Evolutionary conservation across 2,888 invertebrate genomes (phyloP).

Genomic region (Torymus aiolomorphi): DNA sequence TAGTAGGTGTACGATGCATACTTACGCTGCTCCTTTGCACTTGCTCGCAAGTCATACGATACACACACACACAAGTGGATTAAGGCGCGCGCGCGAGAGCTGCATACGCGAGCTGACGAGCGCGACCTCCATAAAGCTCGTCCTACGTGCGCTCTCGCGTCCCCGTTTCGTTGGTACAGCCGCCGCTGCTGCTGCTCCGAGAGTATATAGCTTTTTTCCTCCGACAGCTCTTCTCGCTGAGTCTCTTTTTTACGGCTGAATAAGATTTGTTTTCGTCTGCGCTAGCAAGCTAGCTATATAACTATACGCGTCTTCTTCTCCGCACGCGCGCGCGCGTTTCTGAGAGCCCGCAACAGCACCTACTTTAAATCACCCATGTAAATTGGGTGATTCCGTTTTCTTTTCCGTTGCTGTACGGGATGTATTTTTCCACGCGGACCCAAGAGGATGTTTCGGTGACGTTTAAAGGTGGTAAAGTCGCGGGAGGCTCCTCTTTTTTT

Average conservation of each 20-base stretch:
- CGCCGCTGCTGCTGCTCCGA: too few species aligned
- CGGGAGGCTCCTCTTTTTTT: too few species aligned
- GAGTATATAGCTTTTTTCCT: background rate
- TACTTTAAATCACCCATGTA: slow-evolving; percentile 38
- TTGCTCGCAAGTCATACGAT: slow-evolving; percentile 18
- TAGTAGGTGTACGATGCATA: slow-evolving; percentile 5
- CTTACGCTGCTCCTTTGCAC: slow-evolving; percentile 6
- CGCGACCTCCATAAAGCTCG: slow-evolving; percentile 51
- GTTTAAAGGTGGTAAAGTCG: slow-evolving; percentile 26
- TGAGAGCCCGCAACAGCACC: background rate
- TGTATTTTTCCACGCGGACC: background rate
- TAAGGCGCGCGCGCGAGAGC: too few species aligned
- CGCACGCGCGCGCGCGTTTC: background rate
- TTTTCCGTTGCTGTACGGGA: background rate
- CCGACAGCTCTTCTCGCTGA: background rate
- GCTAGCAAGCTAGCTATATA: background rate
- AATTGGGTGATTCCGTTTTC: slow-evolving; percentile 37
- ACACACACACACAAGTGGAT: too few species aligned
- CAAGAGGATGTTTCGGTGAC: background rate
- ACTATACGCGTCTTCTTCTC: background rate
- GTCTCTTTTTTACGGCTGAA: background rate
- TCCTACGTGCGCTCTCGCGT: slow-evolving; percentile 51
- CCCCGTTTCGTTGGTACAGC: too few species aligned
- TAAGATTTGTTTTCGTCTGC: slow-evolving; percentile 29
- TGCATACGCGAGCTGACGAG: background rate